phyloP scores from a whole-genome alignment of 2,888 invertebrate genomes.

The Creontiades dilutus region DNA sequence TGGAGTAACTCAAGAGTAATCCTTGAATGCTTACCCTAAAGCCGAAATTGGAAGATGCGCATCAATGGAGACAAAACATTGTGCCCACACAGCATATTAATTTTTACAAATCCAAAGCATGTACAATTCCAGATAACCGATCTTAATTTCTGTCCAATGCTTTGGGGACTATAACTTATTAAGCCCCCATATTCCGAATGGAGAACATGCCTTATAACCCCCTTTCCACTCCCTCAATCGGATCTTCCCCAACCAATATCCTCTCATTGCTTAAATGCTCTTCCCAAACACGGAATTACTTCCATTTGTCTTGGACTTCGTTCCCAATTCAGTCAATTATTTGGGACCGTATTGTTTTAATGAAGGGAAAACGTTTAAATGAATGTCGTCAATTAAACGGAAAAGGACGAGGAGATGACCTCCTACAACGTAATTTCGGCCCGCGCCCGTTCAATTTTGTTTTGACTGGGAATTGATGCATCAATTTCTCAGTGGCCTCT shows the following conservation, averaged over 20 bases:
- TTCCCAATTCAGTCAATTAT: slow-evolving; percentile 68
- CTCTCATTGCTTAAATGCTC: slow-evolving; percentile 49
- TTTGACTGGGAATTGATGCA: slow-evolving; percentile 71
- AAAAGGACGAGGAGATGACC: not conserved
- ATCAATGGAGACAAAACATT: no score
- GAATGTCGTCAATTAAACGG: slow-evolving; percentile 64
- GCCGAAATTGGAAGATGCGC: no score
- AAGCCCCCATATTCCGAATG: slow-evolving; percentile 4
- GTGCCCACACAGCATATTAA: no score
- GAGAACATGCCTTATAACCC: not conserved
- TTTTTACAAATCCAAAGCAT: no score
- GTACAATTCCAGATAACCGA: not conserved
- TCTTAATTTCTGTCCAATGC: not conserved
- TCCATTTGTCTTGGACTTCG: slow-evolving; percentile 66
- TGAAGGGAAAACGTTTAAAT: slow-evolving; percentile 66
- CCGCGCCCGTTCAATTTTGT: slow-evolving; percentile 59
- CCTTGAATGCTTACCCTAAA: no score
- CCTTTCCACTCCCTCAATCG: not conserved
- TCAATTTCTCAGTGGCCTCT: slow-evolving; percentile 58
- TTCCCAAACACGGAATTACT: slow-evolving; percentile 55
- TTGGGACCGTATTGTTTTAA: slow-evolving; percentile 68
- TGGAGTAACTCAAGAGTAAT: no score
- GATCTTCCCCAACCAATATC: slow-evolving; percentile 28
- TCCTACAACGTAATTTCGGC: slow-evolving; percentile 31
- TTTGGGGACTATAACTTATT: not conserved